Base-by-base conservation (phyloP, 2,113 vertebrate genomes). In the Eptesicus fuscus region DNA sequence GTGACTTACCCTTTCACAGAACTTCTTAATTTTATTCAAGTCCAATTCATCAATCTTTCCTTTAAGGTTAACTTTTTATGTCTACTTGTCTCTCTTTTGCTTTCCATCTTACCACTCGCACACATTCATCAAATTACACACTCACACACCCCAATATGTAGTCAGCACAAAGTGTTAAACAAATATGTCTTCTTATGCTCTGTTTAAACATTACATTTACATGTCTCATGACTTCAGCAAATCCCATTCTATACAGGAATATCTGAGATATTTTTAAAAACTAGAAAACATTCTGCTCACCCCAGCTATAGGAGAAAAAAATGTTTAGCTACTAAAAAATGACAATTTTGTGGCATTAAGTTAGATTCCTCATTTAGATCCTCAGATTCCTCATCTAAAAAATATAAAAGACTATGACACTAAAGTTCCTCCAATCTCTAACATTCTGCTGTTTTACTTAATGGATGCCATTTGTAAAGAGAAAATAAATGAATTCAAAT, bases 21-120 rank as follows among this genome's bases (percentile, higher is more conserved):
- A 80, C 22, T 53, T 88, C 51, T 56, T 90, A 63, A 90, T 70
- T 77, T 91, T 88, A 88, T 84, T 86, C 7, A 88, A 83, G 51
- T 91, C 30, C 9, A 73, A 79, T 74, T 53, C 59, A n/a, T 83
- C 5, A 42, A 17, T 88, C 22, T 90, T 90, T 63, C 69, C 25
- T 84, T 79, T 32, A 56, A 77, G 17, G 9, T 77, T 70, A 51
- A 17, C 32, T 28, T 9, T 37, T 63, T 83, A 9, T 65, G 18
- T 74, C 3, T 74, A 32, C 22, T 10, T 25, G 1, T 61, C 49
- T 74, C n/a, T 77, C 59, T 87, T 51, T 86, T 79, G 63, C 23
- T 74, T 47, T 67, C 59, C 56, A 49, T 76, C 83, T 35, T 73
- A 73, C 1, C 18, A 59, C 44, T 61, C 42, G 47, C 61, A 94